Evolutionary conservation across 1,140 invertebrate genomes (phyloP).

Genomic region (Rhynchophorus ferrugineus): DNA sequence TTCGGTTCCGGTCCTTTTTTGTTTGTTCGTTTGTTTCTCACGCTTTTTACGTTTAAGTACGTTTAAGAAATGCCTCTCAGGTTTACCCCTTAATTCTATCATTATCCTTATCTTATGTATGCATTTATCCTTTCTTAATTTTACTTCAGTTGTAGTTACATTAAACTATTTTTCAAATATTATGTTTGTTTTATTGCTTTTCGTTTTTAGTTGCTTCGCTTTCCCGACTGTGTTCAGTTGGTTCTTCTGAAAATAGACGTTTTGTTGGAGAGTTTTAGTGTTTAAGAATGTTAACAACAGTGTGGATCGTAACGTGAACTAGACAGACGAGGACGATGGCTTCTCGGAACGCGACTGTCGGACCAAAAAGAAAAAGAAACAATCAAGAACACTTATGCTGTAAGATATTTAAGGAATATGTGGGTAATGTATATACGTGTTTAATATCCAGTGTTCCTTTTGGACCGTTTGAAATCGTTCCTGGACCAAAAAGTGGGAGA

Average conservation of each 20-base stretch:
- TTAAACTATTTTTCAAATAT: conserved; percentile 25
- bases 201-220: conserved; percentile 17
- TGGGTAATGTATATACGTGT: too few relatives aligned
- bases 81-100: conserved; percentile 21
- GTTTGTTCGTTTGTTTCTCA: conserved; percentile 1
- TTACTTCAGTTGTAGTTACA: conserved; percentile 26
- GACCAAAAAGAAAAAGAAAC: too few relatives aligned
- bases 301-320: too few relatives aligned
- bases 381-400: too few relatives aligned
- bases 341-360: too few relatives aligned
- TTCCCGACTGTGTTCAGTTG: conserved; percentile 16
- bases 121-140: conserved; percentile 26
- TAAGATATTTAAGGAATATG: too few relatives aligned
- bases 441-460: too few relatives aligned
- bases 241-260: conserved; percentile 24
- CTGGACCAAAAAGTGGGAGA: too few relatives aligned
- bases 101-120: conserved; percentile 14
- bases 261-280: conserved; percentile 9
- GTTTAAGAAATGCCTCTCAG: conserved; percentile 25
- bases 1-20: conserved; percentile 15
- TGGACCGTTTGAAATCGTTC: too few relatives aligned
- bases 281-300: background rate
- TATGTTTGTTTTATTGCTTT: conserved; percentile 24
- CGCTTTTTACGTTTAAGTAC: conserved; percentile 4
- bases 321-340: too few relatives aligned